Conservation (phyloP, 2,113 vertebrate genomes). For the Neogale vison region DNA sequence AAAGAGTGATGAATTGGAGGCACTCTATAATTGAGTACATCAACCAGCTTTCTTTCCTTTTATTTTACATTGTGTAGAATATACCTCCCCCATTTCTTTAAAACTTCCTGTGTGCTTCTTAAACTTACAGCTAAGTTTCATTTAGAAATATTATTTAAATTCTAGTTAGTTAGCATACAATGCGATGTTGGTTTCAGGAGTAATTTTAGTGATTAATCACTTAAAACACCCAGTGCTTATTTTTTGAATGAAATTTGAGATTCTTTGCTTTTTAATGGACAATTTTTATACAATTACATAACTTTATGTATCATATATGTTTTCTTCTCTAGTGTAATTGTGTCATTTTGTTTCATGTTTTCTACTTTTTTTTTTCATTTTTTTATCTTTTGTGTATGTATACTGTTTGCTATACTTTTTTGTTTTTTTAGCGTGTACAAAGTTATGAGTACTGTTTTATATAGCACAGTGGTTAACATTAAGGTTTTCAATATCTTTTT, state of each 20-base stretch:
- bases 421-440: background rate
- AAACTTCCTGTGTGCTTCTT: background rate
- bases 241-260: background rate
- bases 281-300: background rate
- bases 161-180: background rate
- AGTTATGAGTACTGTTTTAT: background rate
- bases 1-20: background rate
- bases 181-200: background rate
- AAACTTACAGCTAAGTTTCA: background rate
- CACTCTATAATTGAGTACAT: background rate
- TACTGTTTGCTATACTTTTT: background rate
- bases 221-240: background rate
- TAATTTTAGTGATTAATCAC: background rate
- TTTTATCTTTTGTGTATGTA: background rate
- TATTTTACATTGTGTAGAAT: background rate
- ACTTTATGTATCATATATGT: background rate
- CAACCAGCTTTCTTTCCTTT: background rate
- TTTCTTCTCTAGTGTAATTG: background rate
- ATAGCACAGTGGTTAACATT: background rate
- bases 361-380: background rate
- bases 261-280: background rate
- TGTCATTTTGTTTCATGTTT: background rate
- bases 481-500: background rate
- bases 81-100: background rate
- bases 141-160: background rate